Evolutionary conservation across 2,797 vertebrate genomes (phyloP).

Genomic region (Cuniculus paca): DNA sequence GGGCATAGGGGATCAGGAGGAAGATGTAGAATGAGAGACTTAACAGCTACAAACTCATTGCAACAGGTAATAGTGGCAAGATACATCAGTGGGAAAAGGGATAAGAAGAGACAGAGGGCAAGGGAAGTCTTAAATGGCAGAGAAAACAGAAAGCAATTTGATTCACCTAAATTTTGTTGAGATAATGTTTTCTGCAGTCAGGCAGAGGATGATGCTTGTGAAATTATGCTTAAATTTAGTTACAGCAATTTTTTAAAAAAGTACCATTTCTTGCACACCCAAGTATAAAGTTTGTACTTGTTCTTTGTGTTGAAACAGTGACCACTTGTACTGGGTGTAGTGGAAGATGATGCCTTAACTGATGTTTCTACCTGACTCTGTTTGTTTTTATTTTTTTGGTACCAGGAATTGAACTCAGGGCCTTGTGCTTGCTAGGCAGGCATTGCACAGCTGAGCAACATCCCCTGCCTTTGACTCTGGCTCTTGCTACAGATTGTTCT

Average conservation of each 20-base stretch:
- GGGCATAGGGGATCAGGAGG: not conserved
- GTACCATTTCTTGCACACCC: slow-evolving; percentile 33
- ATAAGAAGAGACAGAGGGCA: not conserved
- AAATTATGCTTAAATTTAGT: slow-evolving; percentile 46
- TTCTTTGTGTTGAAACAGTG: not conserved
- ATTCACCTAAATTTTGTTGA: not conserved
- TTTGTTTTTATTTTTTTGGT: not conserved
- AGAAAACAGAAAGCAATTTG: not conserved
- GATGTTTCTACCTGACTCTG: not conserved
- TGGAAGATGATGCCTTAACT: not conserved
- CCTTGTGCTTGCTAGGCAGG: not conserved
- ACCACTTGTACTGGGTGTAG: not conserved
- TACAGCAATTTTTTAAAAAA: not conserved
- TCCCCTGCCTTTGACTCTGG: not conserved
- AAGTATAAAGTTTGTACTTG: not conserved
- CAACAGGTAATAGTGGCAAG: not conserved
- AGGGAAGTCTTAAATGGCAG: not conserved
- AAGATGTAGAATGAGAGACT: not conserved
- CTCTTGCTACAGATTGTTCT: not conserved
- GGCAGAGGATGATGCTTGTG: slow-evolving; percentile 4
- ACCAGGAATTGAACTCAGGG: not conserved
- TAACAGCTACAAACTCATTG: not conserved
- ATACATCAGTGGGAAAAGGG: not conserved
- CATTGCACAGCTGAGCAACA: not conserved
- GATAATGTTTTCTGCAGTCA: slow-evolving; percentile 31